phyloP scores from a whole-genome alignment of 2,113 vertebrate species.

The Ploceus nigricollis region DNA sequence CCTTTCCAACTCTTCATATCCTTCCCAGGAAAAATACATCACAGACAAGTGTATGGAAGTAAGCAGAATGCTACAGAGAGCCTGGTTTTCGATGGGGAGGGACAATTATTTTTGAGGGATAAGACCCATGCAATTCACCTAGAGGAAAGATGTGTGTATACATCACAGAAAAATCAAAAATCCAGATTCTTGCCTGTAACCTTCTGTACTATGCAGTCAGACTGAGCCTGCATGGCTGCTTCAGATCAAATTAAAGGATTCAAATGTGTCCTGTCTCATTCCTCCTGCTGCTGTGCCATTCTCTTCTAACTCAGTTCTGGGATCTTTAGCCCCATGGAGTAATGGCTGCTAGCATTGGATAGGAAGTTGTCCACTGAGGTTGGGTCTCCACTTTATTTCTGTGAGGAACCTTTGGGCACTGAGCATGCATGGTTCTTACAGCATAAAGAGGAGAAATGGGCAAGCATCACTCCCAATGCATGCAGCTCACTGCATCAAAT shows the following conservation, averaged over 20 bases:
- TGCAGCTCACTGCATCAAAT: background rate
- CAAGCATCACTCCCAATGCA: background rate
- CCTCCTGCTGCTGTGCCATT: background rate
- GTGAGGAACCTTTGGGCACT: background rate
- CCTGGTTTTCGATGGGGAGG: accelerated
- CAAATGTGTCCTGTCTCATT: accelerated
- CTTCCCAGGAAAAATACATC: background rate
- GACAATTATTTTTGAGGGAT: background rate
- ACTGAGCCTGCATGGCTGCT: accelerated
- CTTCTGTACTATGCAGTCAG: background rate
- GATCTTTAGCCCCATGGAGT: background rate
- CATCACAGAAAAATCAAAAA: background rate
- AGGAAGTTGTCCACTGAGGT: background rate
- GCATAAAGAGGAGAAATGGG: background rate
- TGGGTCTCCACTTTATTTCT: background rate
- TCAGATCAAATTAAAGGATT: background rate
- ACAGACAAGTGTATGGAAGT: accelerated
- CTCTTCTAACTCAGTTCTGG: background rate
- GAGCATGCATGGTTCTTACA: background rate
- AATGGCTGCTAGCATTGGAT: background rate
- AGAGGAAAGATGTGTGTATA: background rate
- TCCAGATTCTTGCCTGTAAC: background rate
- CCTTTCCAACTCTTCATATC: background rate
- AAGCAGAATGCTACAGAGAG: background rate
- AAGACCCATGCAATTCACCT: background rate